Conservation (phyloP, 2,888 invertebrate species). For the Athalia rosae region DNA sequence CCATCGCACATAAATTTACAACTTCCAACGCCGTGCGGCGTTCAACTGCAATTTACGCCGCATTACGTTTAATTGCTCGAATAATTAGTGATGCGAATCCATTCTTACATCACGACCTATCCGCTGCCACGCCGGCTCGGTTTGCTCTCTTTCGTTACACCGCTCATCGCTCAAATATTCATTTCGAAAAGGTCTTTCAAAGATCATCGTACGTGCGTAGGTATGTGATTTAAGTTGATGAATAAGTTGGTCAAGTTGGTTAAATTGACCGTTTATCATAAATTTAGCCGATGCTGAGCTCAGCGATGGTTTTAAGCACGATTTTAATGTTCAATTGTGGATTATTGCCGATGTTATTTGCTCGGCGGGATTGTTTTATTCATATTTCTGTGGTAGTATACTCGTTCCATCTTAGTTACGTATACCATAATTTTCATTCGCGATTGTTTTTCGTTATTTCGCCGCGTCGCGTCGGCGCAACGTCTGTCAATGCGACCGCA, state of each 20-base stretch:
- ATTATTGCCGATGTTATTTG: too few species aligned
- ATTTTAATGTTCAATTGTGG: too few species aligned
- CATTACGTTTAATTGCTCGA: constrained; percentile 60
- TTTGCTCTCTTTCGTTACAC: not conserved
- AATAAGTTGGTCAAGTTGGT: too few species aligned
- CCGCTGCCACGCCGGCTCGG: constrained; percentile 27
- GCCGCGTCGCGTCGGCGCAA: not conserved
- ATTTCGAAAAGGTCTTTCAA: not conserved
- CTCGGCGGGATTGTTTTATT: too few species aligned
- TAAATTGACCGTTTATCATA: too few species aligned
- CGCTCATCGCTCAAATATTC: constrained; percentile 17
- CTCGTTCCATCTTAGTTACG: too few species aligned
- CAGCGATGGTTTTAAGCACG: too few species aligned
- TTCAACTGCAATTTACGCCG: constrained; percentile 36
- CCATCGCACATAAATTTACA: too few species aligned
- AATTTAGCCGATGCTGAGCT: too few species aligned
- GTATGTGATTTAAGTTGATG: not conserved
- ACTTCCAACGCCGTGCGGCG: not conserved
- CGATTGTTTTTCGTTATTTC: too few species aligned
- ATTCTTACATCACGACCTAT: constrained; percentile 55
- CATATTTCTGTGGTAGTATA: too few species aligned
- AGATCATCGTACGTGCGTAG: not conserved
- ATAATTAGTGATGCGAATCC: constrained; percentile 56
- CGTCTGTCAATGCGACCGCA: not conserved
- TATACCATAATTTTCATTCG: too few species aligned